Evolutionary conservation across 2,113 vertebrate species (phyloP).

Genomic region (Sturnus vulgaris): DNA sequence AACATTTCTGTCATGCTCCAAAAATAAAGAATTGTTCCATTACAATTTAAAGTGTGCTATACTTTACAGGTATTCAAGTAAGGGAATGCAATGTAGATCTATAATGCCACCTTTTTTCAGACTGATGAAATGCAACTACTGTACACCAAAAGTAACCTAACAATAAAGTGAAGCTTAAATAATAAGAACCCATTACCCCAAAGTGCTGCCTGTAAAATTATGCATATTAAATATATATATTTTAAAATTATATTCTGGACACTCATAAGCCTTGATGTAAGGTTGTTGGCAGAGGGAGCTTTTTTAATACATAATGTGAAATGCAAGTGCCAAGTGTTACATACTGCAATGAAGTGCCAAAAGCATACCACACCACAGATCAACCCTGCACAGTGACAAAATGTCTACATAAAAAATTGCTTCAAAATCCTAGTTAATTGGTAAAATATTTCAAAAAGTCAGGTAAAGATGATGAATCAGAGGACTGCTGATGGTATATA

Average conservation of each 20-base stretch:
- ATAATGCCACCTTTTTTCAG: slow-evolving; percentile 69
- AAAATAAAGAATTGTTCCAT: not conserved
- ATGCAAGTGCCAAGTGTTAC: not conserved
- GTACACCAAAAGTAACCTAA: not conserved
- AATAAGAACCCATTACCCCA: not conserved
- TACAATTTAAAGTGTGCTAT: not conserved
- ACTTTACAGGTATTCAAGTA: slow-evolving; percentile 17
- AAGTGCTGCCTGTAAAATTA: not conserved
- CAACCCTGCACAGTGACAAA: not conserved
- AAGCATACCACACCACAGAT: not conserved
- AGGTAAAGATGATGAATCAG: not conserved
- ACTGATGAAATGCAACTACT: slow-evolving; percentile 61
- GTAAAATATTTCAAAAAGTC: not conserved
- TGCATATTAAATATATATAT: not conserved
- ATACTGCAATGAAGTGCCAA: not conserved
- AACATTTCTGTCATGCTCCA: not conserved
- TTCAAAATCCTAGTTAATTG: not conserved
- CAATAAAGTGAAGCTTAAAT: not conserved
- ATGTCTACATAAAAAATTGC: not conserved
- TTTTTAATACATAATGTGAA: not conserved
- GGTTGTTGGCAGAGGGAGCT: not conserved
- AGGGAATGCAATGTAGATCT: slow-evolving; percentile 52
- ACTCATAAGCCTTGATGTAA: not conserved
- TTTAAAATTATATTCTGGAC: not conserved
- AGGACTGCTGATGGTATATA: not conserved